A percentile compares a stretch with the other conserved stretches of the same genome.
Evolutionary conservation across 1,140 invertebrate genomes (phyloP).

Genomic region (Polypedilum pembai): DNA sequence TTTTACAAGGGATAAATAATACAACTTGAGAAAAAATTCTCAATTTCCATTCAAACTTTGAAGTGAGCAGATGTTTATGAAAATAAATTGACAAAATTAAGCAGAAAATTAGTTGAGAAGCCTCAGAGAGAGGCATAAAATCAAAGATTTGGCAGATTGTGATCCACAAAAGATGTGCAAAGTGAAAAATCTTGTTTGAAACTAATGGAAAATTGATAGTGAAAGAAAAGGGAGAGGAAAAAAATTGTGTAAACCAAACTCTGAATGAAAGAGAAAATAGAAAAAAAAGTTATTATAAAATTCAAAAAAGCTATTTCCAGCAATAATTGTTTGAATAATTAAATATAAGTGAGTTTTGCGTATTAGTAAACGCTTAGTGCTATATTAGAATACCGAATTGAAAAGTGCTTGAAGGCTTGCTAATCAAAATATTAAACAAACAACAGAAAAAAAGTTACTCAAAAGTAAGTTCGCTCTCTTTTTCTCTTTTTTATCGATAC

Average conservation of each 20-base stretch:
- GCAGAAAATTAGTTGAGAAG: background rate
- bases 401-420: background rate
- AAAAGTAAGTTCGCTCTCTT: background rate
- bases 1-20: no score
- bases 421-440: conserved; percentile 1
- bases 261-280: background rate
- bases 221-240: background rate
- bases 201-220: background rate
- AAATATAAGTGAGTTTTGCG: background rate
- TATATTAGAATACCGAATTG: background rate
- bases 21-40: no score
- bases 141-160: background rate
- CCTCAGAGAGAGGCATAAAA: conserved; percentile 4
- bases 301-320: background rate
- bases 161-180: conserved; percentile 4
- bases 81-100: background rate
- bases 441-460: background rate
- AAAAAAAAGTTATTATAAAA: background rate
- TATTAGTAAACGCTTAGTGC: background rate
- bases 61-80: background rate
- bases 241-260: background rate
- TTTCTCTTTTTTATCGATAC: conserved; percentile 18
- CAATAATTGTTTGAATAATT: background rate
- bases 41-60: background rate
- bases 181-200: background rate